Evolutionary conservation across 2,113 vertebrate species (phyloP).

Genomic region (Petroica traversi): DNA sequence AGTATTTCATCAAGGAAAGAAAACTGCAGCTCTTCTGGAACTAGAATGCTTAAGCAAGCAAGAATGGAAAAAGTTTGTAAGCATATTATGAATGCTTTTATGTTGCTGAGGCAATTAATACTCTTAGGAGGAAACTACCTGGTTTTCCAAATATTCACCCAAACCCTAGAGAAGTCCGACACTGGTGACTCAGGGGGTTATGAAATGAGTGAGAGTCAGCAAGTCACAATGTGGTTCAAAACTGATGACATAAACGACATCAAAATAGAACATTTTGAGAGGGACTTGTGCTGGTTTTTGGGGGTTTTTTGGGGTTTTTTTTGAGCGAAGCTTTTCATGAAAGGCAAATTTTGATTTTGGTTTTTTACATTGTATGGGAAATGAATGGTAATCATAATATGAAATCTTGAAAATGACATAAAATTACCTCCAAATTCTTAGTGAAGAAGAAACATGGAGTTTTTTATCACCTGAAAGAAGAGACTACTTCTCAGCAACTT

Average conservation of each 20-base stretch:
- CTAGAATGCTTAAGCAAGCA: neutral
- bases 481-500: neutral
- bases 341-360: neutral
- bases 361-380: neutral
- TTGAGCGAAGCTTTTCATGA: neutral
- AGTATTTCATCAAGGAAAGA: neutral
- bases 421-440: neutral
- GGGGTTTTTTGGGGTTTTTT: too few species aligned
- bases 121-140: neutral
- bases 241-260: rapidly evolving
- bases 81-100: neutral
- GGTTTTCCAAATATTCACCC: neutral
- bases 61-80: neutral
- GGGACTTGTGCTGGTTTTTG: rapidly evolving
- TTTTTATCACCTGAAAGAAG: neutral
- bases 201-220: neutral
- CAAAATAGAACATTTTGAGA: neutral
- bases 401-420: neutral
- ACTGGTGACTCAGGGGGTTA: neutral
- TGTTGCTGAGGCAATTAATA: neutral
- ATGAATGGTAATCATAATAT: neutral
- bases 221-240: neutral
- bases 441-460: neutral
- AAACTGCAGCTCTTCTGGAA: neutral
- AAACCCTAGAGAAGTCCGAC: neutral